phyloP scores from a whole-genome alignment of 2,113 vertebrate genomes.

The Serinus canaria region DNA sequence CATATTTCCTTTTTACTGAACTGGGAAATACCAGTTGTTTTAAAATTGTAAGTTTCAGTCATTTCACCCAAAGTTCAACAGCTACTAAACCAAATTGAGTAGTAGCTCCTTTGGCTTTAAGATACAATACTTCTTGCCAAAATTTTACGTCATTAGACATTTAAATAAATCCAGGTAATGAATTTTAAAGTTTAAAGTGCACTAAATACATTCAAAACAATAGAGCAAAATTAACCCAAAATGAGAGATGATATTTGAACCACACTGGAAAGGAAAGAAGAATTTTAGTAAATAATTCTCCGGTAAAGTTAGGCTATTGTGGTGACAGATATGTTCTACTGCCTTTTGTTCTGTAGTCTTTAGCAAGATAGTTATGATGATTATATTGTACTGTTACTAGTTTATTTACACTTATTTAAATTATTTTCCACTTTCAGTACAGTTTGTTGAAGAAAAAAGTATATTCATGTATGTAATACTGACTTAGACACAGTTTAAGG shows the following conservation, averaged over 20 bases:
- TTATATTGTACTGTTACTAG: neutral
- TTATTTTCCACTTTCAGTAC: neutral
- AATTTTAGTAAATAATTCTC: neutral
- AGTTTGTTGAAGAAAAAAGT: neutral
- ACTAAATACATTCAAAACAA: neutral
- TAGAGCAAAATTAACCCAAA: neutral
- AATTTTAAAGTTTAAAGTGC: neutral
- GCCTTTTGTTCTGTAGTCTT: neutral
- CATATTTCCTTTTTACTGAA: neutral
- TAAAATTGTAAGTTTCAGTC: neutral
- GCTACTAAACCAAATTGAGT: neutral
- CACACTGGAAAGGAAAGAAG: neutral
- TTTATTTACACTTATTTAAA: neutral
- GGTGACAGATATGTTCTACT: neutral
- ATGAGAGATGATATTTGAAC: neutral
- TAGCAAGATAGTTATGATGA: neutral
- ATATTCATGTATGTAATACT: neutral
- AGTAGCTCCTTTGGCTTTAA: neutral
- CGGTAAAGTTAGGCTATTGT: neutral
- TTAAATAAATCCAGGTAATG: neutral
- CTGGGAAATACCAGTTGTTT: neutral
- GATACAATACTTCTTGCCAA: neutral
- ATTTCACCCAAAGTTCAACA: neutral
- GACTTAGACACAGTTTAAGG: neutral
- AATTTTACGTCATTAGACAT: neutral